Percentiles rank a stretch among this genome's conserved stretches.
Conservation (phyloP, 2,113 vertebrate genomes). For the Odocoileus hemionus region DNA sequence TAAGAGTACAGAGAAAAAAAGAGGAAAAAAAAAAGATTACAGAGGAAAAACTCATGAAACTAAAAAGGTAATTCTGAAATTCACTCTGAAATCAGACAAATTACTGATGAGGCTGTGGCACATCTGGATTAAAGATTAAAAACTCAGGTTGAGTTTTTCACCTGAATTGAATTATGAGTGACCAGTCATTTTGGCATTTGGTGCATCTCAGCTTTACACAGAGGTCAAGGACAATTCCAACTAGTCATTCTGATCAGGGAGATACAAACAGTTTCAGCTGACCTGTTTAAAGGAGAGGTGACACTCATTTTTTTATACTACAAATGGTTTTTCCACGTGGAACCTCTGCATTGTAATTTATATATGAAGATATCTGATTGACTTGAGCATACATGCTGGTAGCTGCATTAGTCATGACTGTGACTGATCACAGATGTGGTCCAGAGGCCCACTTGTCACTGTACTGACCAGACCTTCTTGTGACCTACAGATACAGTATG, state of each 20-base stretch:
- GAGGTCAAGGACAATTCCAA: background rate
- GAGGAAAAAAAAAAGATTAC: background rate
- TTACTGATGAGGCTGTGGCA: background rate
- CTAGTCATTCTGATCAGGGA: background rate
- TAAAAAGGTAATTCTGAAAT: slow-evolving; percentile 14
- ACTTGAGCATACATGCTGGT: background rate
- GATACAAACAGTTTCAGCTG: background rate
- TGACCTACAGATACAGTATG: background rate
- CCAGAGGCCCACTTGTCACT: background rate
- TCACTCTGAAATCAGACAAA: background rate
- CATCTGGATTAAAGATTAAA: background rate
- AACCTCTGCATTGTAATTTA: background rate
- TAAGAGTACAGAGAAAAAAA: background rate
- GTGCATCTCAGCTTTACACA: background rate
- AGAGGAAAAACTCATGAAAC: background rate
- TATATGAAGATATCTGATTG: background rate
- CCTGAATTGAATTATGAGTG: background rate
- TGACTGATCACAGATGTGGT: background rate
- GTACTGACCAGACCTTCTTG: background rate
- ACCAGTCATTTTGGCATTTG: background rate
- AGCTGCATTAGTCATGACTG: background rate
- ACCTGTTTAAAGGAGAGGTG: background rate
- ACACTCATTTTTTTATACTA: background rate
- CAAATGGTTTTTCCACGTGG: background rate
- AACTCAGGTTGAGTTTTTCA: background rate